Percentiles rank a stretch among this genome's conserved stretches.
Evolutionary conservation across 2,888 invertebrate genomes (phyloP).

Genomic region (Odontocerum albicorne): DNA sequence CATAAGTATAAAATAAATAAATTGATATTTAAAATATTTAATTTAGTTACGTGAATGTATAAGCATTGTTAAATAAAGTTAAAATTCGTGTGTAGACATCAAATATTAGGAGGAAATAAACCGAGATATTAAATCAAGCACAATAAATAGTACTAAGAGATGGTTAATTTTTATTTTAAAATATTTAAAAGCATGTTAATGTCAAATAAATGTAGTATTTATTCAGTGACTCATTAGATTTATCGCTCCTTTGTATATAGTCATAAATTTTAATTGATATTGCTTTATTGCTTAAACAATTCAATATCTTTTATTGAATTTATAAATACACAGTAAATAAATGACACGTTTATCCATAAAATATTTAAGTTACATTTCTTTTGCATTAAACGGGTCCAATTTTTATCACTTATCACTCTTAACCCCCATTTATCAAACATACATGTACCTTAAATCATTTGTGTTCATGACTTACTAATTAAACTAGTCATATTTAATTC

Average conservation of each 20-base stretch:
- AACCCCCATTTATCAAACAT: neutral
- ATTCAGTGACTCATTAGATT: slow-evolving; percentile 8
- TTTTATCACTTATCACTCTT: slow-evolving; percentile 8
- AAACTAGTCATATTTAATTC: no score
- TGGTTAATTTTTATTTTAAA: slow-evolving; percentile 29
- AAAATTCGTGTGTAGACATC: slow-evolving; percentile 19
- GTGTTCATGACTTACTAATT: no score
- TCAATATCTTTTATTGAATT: neutral
- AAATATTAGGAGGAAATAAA: slow-evolving; percentile 14
- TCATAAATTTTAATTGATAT: slow-evolving; percentile 6
- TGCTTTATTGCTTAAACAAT: neutral
- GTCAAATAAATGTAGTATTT: slow-evolving; percentile 8
- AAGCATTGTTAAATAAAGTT: neutral
- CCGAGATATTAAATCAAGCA: slow-evolving; percentile 30
- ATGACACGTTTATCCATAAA: neutral
- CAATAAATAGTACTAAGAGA: slow-evolving; percentile 35
- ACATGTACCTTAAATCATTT: neutral
- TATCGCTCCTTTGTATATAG: slow-evolving; percentile 12
- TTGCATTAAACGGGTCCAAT: slow-evolving; percentile 27
- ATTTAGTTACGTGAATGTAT: slow-evolving; percentile 9
- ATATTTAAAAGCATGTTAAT: slow-evolving; percentile 6
- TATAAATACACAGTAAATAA: neutral
- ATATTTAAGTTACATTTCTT: slow-evolving; percentile 1
- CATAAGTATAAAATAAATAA: slow-evolving; percentile 12
- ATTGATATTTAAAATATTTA: neutral